phyloP scores from a whole-genome alignment of 2,113 vertebrate genomes.

The Laticauda laticaudata region DNA sequence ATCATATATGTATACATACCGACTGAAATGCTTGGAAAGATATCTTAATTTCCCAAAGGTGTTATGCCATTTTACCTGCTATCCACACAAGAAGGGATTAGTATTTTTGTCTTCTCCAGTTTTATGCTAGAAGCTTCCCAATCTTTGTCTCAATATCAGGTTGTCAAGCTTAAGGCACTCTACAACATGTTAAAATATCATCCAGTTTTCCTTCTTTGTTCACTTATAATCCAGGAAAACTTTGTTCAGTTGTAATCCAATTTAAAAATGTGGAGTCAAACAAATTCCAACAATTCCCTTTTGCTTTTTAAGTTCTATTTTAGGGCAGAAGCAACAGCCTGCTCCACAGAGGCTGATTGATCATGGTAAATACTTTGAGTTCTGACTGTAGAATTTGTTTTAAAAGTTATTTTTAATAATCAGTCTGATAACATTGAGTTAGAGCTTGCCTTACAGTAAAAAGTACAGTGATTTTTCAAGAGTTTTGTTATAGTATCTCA shows the following conservation, averaged over 20 bases:
- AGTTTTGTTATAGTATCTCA: background rate
- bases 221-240: too few species aligned
- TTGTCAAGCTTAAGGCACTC: background rate
- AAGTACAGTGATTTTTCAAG: background rate
- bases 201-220: background rate
- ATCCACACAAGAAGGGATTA: background rate
- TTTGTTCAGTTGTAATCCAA: background rate
- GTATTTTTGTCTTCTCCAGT: background rate
- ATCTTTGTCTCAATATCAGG: background rate
- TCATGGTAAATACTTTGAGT: background rate
- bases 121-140: too few species aligned
- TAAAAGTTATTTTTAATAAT: background rate
- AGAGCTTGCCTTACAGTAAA: background rate
- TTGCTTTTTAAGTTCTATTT: background rate
- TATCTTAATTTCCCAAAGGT: background rate
- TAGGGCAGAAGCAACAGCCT: background rate
- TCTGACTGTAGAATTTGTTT: background rate
- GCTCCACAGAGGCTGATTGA: background rate
- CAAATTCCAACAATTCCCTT: background rate
- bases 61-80: background rate
- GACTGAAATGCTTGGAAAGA: background rate
- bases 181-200: background rate
- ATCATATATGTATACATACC: background rate
- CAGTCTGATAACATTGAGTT: background rate
- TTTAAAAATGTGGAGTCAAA: background rate